Conservation (phyloP, 2,113 vertebrate genomes). For the Hemibagrus wyckioides region DNA sequence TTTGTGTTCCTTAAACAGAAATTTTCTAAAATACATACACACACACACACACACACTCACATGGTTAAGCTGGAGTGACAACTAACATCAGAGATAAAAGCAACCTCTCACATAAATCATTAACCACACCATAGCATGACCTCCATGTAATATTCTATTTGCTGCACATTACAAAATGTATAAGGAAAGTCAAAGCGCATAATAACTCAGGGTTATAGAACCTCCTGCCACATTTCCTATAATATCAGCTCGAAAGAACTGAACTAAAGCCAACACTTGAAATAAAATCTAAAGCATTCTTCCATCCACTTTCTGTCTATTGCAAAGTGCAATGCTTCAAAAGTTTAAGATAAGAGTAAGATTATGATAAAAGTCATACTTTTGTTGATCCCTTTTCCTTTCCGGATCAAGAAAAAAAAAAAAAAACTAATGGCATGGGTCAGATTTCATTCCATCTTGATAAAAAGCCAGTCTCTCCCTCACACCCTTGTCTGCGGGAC, state of each 20-base stretch:
- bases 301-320: background rate
- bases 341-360: slow-evolving; percentile 25
- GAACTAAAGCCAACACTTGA: background rate
- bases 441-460: slow-evolving; percentile 74
- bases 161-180: slow-evolving; percentile 36
- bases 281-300: background rate
- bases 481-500: slow-evolving; percentile 80
- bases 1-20: background rate
- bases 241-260: background rate
- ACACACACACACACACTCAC: slow-evolving; percentile 42
- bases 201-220: slow-evolving; percentile 24
- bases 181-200: slow-evolving; percentile 18
- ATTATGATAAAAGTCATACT: slow-evolving; percentile 17
- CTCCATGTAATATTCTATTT: slow-evolving; percentile 41
- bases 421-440: slow-evolving; percentile 52
- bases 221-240: background rate
- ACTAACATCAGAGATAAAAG: slow-evolving; percentile 46
- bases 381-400: slow-evolving; percentile 44
- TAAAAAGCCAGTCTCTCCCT: slow-evolving; percentile 65
- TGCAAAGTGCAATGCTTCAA: background rate
- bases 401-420: slow-evolving; percentile 66
- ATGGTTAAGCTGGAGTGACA: slow-evolving; percentile 7
- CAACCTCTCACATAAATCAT: slow-evolving; percentile 41
- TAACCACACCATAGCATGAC: slow-evolving; percentile 32
- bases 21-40: background rate